phyloP scores from a whole-genome alignment of 2,113 vertebrate species.

The Notothenia coriiceps region DNA sequence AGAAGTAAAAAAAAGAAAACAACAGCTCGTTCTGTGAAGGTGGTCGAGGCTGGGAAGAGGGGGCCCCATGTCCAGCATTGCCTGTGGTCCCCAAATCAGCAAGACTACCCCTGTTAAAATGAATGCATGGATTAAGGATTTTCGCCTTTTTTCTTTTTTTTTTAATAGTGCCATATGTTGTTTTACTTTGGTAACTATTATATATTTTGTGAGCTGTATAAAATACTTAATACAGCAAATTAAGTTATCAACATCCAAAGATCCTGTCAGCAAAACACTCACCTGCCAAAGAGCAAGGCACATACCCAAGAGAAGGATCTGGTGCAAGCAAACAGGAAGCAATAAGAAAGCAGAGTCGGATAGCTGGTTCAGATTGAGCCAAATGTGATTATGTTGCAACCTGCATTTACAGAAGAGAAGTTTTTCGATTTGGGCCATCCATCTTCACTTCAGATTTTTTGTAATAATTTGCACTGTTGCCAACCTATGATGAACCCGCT shows the following conservation, averaged over 20 bases:
- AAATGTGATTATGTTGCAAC: conserved; percentile 47
- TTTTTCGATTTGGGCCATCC: conserved; percentile 4
- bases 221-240: background rate
- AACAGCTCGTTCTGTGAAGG: background rate
- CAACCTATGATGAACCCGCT: background rate
- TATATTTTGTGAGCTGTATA: too few species aligned
- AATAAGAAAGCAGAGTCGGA: conserved; percentile 23
- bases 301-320: conserved; percentile 5
- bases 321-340: conserved; percentile 47
- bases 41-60: background rate
- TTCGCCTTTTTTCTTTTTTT: background rate
- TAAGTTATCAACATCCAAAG: background rate
- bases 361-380: conserved; percentile 46
- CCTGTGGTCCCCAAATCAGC: background rate
- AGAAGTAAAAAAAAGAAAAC: background rate
- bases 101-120: conserved; percentile 16
- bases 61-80: background rate
- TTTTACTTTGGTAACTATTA: background rate
- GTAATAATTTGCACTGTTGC: conserved; percentile 18
- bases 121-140: background rate
- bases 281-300: conserved; percentile 18
- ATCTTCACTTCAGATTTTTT: conserved; percentile 38
- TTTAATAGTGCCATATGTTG: background rate
- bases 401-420: conserved; percentile 13
- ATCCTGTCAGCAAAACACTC: conserved; percentile 13